Evolutionary conservation across 2,797 vertebrate species (phyloP).

Genomic region (Telmatherina bonti): DNA sequence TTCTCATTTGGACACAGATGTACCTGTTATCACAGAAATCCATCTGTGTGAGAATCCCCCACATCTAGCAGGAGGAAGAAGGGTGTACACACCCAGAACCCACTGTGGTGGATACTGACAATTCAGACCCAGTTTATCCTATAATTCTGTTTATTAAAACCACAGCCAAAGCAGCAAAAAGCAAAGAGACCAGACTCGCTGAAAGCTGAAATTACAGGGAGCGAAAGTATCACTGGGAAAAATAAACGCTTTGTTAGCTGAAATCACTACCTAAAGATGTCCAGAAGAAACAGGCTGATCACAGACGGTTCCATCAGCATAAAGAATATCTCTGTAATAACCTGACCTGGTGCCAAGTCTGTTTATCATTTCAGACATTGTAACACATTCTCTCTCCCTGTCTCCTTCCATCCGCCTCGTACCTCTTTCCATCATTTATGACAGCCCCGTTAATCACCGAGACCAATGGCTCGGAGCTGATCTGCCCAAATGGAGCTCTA

Average conservation of each 20-base stretch:
- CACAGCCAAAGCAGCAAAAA: neutral
- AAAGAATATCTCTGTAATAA: constrained; percentile 38
- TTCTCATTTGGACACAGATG: neutral
- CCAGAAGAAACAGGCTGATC: neutral
- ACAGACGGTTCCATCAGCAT: constrained; percentile 25
- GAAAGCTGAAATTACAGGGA: neutral
- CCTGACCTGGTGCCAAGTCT: constrained; percentile 37
- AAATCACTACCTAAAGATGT: neutral
- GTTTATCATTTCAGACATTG: constrained; percentile 41
- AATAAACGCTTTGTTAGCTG: neutral
- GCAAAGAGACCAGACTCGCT: constrained; percentile 1
- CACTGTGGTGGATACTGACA: neutral
- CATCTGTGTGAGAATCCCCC: neutral
- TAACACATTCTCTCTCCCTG: constrained; percentile 40
- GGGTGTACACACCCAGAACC: too few relatives aligned
- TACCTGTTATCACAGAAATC: neutral
- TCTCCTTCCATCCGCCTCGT: constrained; percentile 24
- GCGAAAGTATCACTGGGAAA: constrained; percentile 8
- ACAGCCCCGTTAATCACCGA: constrained; percentile 79
- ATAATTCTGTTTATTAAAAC: neutral
- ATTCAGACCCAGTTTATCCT: neutral
- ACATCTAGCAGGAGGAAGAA: too few relatives aligned
- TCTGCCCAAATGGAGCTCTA: constrained; percentile 78
- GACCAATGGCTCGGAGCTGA: constrained; percentile 80
- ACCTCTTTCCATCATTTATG: constrained; percentile 68